These are phyloP conservation scores for Aphidius gifuensis DNA, from an alignment of 1,140 invertebrate species.

Conservation along the genomic window DNA sequence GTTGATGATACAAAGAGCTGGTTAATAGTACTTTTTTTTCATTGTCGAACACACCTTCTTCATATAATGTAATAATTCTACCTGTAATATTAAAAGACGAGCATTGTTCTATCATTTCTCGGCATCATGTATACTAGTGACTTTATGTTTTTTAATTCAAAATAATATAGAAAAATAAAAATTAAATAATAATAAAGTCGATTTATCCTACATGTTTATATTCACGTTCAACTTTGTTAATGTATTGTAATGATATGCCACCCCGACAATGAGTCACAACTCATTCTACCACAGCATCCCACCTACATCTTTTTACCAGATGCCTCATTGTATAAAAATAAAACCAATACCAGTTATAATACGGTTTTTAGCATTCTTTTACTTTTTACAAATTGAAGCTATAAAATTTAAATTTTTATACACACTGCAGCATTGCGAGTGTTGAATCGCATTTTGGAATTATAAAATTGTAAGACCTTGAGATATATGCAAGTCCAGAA, in stretches of 20 bases:
- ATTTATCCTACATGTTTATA: neutral
- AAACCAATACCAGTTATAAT: neutral
- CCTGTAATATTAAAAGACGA: too few relatives aligned
- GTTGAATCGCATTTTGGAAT: conserved; percentile 15
- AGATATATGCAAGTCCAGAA: conserved; percentile 10
- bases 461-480: conserved; percentile 20
- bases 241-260: conserved; percentile 50
- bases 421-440: conserved; percentile 27
- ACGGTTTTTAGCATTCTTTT: neutral
- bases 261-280: conserved; percentile 48
- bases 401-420: conserved; percentile 6
- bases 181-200: too few relatives aligned
- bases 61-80: too few relatives aligned
- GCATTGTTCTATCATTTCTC: too few relatives aligned
- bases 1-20: too few relatives aligned
- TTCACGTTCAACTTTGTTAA: conserved; percentile 30
- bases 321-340: neutral
- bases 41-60: too few relatives aligned
- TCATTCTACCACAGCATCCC: conserved; percentile 41
- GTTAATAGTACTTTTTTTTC: too few relatives aligned
- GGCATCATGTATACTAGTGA: too few relatives aligned
- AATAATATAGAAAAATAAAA: too few relatives aligned
- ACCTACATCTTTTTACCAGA: conserved; percentile 29
- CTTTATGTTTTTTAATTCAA: too few relatives aligned
- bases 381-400: neutral